A percentile compares a stretch with the other conserved stretches of the same genome.
Evolutionary conservation across 1,140 invertebrate species (phyloP).

Genomic region (Apis cerana): DNA sequence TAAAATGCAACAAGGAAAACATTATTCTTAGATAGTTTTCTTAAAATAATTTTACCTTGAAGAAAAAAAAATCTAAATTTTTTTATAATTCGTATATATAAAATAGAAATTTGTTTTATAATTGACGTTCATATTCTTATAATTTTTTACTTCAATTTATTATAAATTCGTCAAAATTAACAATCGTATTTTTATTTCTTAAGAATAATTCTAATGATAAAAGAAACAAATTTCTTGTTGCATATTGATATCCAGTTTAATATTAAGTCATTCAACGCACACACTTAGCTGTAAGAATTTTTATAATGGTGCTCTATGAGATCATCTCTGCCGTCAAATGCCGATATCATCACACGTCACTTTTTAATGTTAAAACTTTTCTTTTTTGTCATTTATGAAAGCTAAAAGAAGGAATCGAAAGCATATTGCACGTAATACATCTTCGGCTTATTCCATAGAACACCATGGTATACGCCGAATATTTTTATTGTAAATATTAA

Average conservation of each 20-base stretch:
- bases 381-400: slow-evolving; percentile 13
- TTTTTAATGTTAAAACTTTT: slow-evolving; percentile 17
- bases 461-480: slow-evolving; percentile 65
- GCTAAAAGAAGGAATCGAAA: neutral
- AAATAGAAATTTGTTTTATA: neutral
- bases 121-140: neutral
- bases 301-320: slow-evolving; percentile 74
- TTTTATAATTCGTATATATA: neutral
- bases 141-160: neutral
- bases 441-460: slow-evolving; percentile 56
- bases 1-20: slow-evolving; percentile 41
- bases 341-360: slow-evolving; percentile 38
- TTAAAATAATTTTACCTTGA: neutral
- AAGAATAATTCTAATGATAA: neutral
- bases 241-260: slow-evolving; percentile 61
- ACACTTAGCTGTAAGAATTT: slow-evolving; percentile 72
- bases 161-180: neutral
- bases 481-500: slow-evolving; percentile 63
- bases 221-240: slow-evolving; percentile 41
- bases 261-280: slow-evolving; percentile 74
- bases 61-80: neutral
- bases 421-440: slow-evolving; percentile 12
- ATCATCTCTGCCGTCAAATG: slow-evolving; percentile 37
- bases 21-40: neutral
- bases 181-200: neutral